Percentiles rank a stretch among this genome's conserved stretches.
Conservation (phyloP, 2,797 vertebrate genomes). For the Pseudomugil tenellus region DNA sequence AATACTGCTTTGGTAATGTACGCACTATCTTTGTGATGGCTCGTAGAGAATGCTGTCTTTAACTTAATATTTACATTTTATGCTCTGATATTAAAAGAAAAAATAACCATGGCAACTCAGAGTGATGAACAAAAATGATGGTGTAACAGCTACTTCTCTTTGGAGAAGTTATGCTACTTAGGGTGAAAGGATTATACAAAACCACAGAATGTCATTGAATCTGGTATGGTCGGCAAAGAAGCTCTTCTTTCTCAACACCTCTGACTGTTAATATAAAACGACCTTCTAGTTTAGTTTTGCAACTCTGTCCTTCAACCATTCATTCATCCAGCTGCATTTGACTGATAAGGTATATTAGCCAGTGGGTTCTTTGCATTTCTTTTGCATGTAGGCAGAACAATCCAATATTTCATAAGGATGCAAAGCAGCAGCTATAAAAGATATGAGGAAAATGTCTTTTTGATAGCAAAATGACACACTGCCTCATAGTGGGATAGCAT, state of each 20-base stretch:
- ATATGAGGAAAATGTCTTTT: constrained; percentile 56
- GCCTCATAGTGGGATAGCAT: not conserved
- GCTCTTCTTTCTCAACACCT: constrained; percentile 63
- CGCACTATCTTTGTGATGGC: constrained; percentile 12
- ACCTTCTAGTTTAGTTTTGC: constrained; percentile 73
- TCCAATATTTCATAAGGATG: constrained; percentile 66
- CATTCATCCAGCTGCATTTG: constrained; percentile 64
- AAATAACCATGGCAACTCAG: constrained; percentile 26
- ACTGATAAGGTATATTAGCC: constrained; percentile 78
- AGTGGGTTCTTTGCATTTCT: constrained; percentile 70
- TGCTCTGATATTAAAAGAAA: constrained; percentile 13
- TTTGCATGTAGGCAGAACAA: constrained; percentile 73
- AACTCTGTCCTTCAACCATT: constrained; percentile 53
- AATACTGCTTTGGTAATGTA: constrained; percentile 28
- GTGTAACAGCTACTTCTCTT: constrained; percentile 34
- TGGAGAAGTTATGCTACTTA: constrained; percentile 52
- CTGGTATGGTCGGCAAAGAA: constrained; percentile 54
- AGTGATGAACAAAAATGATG: constrained; percentile 38
- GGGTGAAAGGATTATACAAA: constrained; percentile 60
- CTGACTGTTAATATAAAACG: constrained; percentile 71
- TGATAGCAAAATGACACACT: constrained; percentile 51
- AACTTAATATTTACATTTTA: constrained; percentile 19
- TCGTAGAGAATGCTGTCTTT: constrained; percentile 10
- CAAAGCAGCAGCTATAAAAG: constrained; percentile 64
- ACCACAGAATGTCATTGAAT: constrained; percentile 46